These are phyloP conservation scores for Beris chalybata DNA, from an alignment of 2,888 invertebrate species.

Conservation along the genomic window DNA sequence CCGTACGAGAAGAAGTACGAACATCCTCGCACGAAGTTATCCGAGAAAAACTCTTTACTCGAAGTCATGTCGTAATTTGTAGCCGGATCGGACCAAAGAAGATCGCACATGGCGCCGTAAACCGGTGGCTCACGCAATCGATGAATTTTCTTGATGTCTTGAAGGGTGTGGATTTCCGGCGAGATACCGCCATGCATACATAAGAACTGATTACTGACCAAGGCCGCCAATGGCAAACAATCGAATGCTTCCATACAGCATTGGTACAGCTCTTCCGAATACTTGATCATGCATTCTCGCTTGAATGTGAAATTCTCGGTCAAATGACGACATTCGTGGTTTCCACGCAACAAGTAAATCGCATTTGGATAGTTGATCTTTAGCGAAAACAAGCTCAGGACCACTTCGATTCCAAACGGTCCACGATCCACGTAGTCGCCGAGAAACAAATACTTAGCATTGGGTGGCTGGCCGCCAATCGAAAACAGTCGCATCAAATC, in stretches of 20 bases:
- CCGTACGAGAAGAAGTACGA: constrained; percentile 99
- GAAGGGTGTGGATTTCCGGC: constrained; percentile 95
- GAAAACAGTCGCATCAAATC: constrained; percentile 99
- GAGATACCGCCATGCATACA: constrained; percentile 97
- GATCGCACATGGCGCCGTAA: constrained; percentile 96
- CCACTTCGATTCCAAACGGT: constrained; percentile 76
- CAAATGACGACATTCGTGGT: constrained; percentile 98
- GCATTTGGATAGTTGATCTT: constrained; percentile 95
- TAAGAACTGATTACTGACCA: constrained; percentile 98
- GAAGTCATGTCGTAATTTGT: constrained; percentile 95
- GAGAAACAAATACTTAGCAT: constrained; percentile 97
- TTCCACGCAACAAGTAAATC: constrained; percentile 94
- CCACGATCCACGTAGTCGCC: constrained; percentile 98
- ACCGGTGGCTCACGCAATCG: constrained; percentile 98
- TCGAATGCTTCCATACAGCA: constrained; percentile 99
- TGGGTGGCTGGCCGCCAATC: constrained; percentile 93
- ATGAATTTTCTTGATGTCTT: constrained; percentile 94
- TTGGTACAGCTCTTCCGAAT: constrained; percentile 96
- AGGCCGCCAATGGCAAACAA: constrained; percentile 93
- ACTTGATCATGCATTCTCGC: constrained; percentile 99
- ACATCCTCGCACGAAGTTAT: constrained; percentile 97
- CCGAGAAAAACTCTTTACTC: constrained; percentile 95
- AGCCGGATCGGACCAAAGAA: constrained; percentile 94
- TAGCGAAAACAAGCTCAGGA: constrained; percentile 96
- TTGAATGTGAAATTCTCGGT: constrained; percentile 99